These are phyloP conservation scores for Calliopum simillimum DNA, from an alignment of 2,888 invertebrate genomes.

Conservation along the genomic window DNA sequence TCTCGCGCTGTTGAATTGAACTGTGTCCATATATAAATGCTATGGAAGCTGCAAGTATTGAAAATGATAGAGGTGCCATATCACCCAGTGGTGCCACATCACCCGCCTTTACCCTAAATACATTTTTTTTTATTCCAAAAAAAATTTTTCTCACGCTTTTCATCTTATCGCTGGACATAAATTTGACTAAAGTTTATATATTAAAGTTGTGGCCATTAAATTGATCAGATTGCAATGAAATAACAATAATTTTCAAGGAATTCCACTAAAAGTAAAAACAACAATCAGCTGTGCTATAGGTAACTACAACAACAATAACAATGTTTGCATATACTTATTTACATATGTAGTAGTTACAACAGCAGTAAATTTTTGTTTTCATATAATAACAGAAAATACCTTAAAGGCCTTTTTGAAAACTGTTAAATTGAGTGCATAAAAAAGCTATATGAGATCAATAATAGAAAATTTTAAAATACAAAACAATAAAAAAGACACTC, in stretches of 20 bases:
- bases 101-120: conserved; percentile 1
- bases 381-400: not conserved
- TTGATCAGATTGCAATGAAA: conserved; percentile 34
- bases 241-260: conserved; percentile 41
- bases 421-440: not conserved
- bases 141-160: conserved; percentile 38
- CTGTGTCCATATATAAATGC: too few species aligned
- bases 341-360: not conserved
- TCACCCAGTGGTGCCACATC: too few species aligned
- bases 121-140: not conserved
- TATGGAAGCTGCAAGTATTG: too few species aligned
- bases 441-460: conserved; percentile 35
- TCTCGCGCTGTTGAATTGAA: too few species aligned
- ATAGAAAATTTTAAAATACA: not conserved
- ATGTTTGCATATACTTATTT: too few species aligned
- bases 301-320: conserved; percentile 16
- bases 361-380: not conserved
- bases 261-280: conserved; percentile 29
- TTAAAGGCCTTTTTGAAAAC: not conserved
- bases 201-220: conserved; percentile 22
- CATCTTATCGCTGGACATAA: conserved; percentile 35
- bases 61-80: too few species aligned
- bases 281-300: conserved; percentile 29
- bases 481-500: too few species aligned
- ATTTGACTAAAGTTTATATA: conserved; percentile 26